Base-by-base conservation (phyloP, 2,888 invertebrate species). In the Limnephilus rhombicus region DNA sequence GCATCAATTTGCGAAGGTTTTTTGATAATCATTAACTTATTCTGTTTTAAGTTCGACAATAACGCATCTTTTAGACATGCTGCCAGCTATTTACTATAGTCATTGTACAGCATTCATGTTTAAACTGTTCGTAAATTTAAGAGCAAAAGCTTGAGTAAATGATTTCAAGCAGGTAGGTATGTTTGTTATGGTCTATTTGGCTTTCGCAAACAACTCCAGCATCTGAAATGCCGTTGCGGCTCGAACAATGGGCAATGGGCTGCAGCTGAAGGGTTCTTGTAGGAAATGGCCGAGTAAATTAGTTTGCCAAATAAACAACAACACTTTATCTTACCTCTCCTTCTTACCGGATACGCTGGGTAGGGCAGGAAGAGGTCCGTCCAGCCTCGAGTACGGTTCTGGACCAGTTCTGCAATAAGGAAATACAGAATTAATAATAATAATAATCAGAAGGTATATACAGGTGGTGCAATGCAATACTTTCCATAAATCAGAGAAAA, bases 331-430 rank as follows among this genome's bases (percentile, higher is more conserved):
- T 68, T 68, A 93, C 93, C 91, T 91, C 90, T 88, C 81, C 91
- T 91, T 82, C 92, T 49, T 15, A 90, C 91, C 34, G 90, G 87
- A 41, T 83, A 83, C 29, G 89, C 92, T n/a, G 89, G 80, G 53
- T 92, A 91, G 9, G 90, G 92, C 41, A 91, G 90, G 87, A 92
- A 92, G 24, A 92, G 88, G 45, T 92, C 91, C 9, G 91, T 80
- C 92, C 91, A 92, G 29, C 89, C 91, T 81, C 85, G 88, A 24
- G 89, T 85, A 31, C 82, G 90, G 83, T 92, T 91, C 83, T 90
- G 92, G 41, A n/a, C 87, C n/a, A 86, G 34, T 37, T 83, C 93
- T 93, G 93, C 68, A 93, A 93, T 29, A 68, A 68, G 9, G 2
- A 68, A 68, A 24, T n/a, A 68, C 24, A 2, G 24, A 68, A 68